These are phyloP conservation scores for Maccullochella peelii DNA, from an alignment of 2,113 vertebrate genomes.

Conservation along the genomic window DNA sequence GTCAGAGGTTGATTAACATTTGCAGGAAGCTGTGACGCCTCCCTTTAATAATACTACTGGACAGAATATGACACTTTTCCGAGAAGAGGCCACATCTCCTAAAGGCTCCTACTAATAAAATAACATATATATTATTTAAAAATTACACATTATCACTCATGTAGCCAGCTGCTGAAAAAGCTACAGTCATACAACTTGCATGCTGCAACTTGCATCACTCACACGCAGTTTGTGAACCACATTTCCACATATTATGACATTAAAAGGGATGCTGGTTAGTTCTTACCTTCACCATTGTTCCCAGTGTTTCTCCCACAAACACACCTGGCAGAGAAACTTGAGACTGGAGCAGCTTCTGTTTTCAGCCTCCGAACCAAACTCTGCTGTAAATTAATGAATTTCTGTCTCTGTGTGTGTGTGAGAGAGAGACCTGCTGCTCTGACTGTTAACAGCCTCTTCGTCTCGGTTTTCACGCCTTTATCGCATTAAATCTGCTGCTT, in stretches of 20 bases:
- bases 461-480: background rate
- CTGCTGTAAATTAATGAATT: background rate
- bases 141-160: conserved; percentile 21
- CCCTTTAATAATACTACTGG: background rate
- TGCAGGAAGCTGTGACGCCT: conserved; percentile 31
- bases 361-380: conserved; percentile 25
- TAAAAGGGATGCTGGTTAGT: background rate
- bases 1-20: conserved; percentile 10
- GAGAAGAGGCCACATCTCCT: background rate
- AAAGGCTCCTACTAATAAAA: background rate
- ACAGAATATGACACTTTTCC: background rate
- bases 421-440: background rate
- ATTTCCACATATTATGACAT: background rate
- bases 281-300: conserved; percentile 82
- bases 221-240: background rate
- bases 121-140: background rate
- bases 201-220: background rate
- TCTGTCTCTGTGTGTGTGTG: background rate
- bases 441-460: background rate
- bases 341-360: conserved; percentile 38
- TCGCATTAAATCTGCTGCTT: background rate
- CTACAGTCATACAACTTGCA: background rate
- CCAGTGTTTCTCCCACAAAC: conserved; percentile 41
- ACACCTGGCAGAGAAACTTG: conserved; percentile 65
- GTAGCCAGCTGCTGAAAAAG: background rate